These are phyloP conservation scores for Epizoanthus scotinus DNA, from an alignment of 92 coral and sea anemone species.

Conservation along the genomic window DNA sequence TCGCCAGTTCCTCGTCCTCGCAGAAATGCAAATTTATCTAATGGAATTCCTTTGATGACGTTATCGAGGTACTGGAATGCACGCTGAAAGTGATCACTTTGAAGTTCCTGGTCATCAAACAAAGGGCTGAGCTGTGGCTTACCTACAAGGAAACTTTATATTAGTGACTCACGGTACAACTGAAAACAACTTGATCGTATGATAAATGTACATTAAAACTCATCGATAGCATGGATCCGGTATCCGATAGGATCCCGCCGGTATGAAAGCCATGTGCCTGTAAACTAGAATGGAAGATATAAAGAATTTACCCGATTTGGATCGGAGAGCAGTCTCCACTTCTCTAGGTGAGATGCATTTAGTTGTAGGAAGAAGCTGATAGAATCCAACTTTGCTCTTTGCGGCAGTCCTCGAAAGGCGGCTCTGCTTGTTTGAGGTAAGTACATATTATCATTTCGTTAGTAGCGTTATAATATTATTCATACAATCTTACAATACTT, in stretches of 20 bases:
- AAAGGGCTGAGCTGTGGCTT: conserved; percentile 28
- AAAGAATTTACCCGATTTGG: conserved; percentile 1
- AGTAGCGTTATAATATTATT: background rate
- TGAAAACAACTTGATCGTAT: no score
- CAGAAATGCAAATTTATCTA: conserved; percentile 63
- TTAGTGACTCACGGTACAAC: no score
- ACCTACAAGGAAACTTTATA: conserved; percentile 4
- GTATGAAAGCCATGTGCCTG: no score
- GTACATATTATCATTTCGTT: background rate
- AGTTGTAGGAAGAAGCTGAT: conserved; percentile 67
- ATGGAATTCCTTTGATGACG: conserved; percentile 40
- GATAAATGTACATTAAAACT: no score
- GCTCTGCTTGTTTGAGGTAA: background rate
- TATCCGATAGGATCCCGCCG: no score
- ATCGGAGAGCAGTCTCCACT: background rate
- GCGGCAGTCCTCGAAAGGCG: background rate
- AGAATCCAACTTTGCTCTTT: conserved; percentile 48
- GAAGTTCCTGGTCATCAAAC: conserved; percentile 68
- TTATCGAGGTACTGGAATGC: conserved; percentile 75
- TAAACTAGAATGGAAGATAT: no score
- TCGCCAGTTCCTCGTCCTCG: conserved; percentile 39
- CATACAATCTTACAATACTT: background rate
- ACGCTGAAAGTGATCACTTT: conserved; percentile 73
- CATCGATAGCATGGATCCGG: no score
- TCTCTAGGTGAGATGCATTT: conserved; percentile 68